Conservation (phyloP, 2,797 vertebrate species). For the Notamacropus eugenii region DNA sequence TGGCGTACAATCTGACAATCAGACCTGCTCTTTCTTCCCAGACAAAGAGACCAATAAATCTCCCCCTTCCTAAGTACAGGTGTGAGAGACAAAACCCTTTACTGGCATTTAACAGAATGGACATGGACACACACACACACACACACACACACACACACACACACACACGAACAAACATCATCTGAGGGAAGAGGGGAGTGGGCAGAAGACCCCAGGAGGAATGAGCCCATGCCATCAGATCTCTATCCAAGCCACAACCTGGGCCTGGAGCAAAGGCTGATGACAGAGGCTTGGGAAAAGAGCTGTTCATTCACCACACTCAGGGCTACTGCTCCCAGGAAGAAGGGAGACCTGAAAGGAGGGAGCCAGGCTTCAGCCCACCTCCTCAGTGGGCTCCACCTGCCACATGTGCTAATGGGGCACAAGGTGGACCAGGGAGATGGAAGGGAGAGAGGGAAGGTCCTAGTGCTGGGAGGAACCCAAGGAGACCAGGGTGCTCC, state of each 20-base stretch:
- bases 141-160: too few relatives aligned
- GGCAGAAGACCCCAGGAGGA: neutral
- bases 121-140: neutral
- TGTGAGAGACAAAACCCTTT: conserved; percentile 84
- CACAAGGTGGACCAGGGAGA: neutral
- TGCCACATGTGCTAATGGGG: neutral
- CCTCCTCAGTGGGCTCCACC: neutral
- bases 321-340: neutral
- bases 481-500: neutral
- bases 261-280: neutral
- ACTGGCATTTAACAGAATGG: conserved; percentile 84
- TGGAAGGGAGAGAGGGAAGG: neutral
- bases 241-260: conserved; percentile 26
- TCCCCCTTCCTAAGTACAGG: conserved; percentile 84
- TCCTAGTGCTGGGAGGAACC: neutral
- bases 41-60: conserved; percentile 89
- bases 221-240: conserved; percentile 19
- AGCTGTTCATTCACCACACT: neutral
- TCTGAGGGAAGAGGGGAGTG: neutral
- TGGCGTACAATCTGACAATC: conserved; percentile 87
- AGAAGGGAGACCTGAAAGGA: neutral
- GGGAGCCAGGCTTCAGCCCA: neutral
- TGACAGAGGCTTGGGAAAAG: neutral
- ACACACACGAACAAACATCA: neutral
- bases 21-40: conserved; percentile 84